A percentile compares a stretch with the other conserved stretches of the same genome.
Conservation (phyloP, 2,888 invertebrate genomes). For the Macrosoma leucophasiata region DNA sequence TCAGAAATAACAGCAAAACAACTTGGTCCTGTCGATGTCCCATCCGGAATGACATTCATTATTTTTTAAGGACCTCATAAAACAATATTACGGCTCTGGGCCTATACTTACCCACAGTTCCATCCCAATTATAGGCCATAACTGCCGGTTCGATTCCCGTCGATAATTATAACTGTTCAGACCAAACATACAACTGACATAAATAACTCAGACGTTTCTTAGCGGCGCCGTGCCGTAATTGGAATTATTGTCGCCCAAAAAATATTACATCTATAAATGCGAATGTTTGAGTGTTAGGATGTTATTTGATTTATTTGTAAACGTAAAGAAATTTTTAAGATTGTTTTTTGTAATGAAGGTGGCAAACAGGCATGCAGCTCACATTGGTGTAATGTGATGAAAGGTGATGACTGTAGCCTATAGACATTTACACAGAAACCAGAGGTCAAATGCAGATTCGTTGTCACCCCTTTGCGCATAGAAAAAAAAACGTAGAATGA, state of each 20-base stretch:
- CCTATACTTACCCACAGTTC: conserved; percentile 61
- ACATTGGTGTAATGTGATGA: too few species aligned
- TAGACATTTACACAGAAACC: too few species aligned
- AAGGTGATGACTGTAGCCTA: too few species aligned
- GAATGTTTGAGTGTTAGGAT: too few species aligned
- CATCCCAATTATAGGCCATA: conserved; percentile 68
- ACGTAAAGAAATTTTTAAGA: too few species aligned
- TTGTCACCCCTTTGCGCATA: too few species aligned
- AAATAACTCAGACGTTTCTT: conserved; percentile 36
- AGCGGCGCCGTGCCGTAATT: conserved; percentile 30
- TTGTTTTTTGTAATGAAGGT: too few species aligned
- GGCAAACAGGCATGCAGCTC: too few species aligned
- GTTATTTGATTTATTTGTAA: too few species aligned
- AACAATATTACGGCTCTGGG: conserved; percentile 51
- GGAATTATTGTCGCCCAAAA: conserved; percentile 28
- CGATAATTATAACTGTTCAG: conserved; percentile 59
- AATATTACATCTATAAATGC: too few species aligned
- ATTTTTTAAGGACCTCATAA: conserved; percentile 62
- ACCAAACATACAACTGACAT: conserved; percentile 34
- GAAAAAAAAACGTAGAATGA: too few species aligned
- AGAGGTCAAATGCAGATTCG: too few species aligned
- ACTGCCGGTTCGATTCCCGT: conserved; percentile 56
- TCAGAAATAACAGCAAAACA: conserved; percentile 12
- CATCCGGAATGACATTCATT: conserved; percentile 57
- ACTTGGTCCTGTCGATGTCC: conserved; percentile 32